Conservation (phyloP, 2,113 vertebrate species). For the Cyprinus carpio region DNA sequence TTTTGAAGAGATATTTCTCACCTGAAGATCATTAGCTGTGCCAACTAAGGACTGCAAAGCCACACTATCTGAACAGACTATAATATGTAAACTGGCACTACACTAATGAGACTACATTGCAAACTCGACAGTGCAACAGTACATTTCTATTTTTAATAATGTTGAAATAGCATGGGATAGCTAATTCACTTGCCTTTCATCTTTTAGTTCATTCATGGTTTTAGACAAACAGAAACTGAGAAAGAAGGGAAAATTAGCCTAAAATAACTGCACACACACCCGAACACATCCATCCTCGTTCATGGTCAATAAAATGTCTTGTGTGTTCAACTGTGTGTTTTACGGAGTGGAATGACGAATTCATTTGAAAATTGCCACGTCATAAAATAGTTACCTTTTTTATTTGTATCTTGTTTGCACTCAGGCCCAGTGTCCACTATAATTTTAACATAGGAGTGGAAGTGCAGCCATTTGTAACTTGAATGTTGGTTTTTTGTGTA, state of each 20-base stretch:
- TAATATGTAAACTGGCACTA: too few relatives aligned
- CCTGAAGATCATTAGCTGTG: slow-evolving; percentile 53
- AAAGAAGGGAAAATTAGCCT: not conserved
- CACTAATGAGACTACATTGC: too few relatives aligned
- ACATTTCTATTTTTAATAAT: not conserved
- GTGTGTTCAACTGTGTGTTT: too few relatives aligned
- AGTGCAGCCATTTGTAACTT: too few relatives aligned
- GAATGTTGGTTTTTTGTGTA: not conserved
- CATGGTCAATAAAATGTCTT: too few relatives aligned
- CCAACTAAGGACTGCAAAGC: not conserved
- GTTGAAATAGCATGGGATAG: slow-evolving; percentile 36
- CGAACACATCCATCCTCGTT: not conserved
- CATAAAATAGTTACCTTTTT: too few relatives aligned
- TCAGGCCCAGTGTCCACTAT: too few relatives aligned
- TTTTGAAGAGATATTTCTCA: slow-evolving; percentile 60
- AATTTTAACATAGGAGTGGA: too few relatives aligned
- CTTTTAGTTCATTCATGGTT: not conserved
- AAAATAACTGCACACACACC: not conserved
- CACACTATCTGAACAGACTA: slow-evolving; percentile 55
- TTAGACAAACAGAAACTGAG: not conserved
- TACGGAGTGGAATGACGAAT: too few relatives aligned
- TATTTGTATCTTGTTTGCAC: too few relatives aligned
- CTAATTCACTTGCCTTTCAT: not conserved
- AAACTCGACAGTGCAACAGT: too few relatives aligned
- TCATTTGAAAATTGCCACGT: too few relatives aligned